Conservation (phyloP, 2,113 vertebrate species). For the Cavia porcellus region DNA sequence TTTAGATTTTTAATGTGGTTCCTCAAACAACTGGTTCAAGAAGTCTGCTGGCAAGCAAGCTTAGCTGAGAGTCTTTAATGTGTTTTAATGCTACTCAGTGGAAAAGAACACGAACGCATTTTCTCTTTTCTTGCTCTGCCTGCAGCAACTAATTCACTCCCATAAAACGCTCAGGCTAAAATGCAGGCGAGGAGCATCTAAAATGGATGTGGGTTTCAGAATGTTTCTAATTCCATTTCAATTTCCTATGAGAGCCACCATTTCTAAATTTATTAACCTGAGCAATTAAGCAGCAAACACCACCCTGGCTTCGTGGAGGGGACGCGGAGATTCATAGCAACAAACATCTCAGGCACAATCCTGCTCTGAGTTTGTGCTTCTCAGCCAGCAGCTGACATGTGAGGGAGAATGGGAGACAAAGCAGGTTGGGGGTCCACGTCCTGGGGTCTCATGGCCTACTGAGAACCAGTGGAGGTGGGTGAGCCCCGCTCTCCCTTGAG, state of each 20-base stretch:
- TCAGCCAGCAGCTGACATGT: neutral
- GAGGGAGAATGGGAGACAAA: neutral
- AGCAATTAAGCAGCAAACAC: conserved; percentile 16
- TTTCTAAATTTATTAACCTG: conserved; percentile 66
- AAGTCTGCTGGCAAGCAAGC: neutral
- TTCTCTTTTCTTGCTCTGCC: conserved; percentile 32
- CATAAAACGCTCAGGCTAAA: conserved; percentile 56
- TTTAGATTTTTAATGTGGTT: conserved; percentile 36
- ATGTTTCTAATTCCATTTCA: conserved; percentile 72
- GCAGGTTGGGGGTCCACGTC: neutral
- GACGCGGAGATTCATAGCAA: neutral
- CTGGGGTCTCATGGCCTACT: neutral
- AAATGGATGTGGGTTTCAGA: conserved; percentile 61
- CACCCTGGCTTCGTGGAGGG: neutral
- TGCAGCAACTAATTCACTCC: conserved; percentile 53
- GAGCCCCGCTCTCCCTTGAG: neutral
- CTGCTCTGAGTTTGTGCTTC: neutral
- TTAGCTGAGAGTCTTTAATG: neutral
- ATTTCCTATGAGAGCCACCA: conserved; percentile 54
- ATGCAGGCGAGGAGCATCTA: conserved; percentile 59
- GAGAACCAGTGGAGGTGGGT: neutral
- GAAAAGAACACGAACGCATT: conserved; percentile 46
- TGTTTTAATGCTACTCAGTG: conserved; percentile 67
- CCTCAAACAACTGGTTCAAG: conserved; percentile 44
- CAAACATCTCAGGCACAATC: neutral